Percentiles rank a stretch among this genome's conserved stretches.
Evolutionary conservation across 2,797 vertebrate genomes (phyloP).

Genomic region (Aeoliscus strigatus): DNA sequence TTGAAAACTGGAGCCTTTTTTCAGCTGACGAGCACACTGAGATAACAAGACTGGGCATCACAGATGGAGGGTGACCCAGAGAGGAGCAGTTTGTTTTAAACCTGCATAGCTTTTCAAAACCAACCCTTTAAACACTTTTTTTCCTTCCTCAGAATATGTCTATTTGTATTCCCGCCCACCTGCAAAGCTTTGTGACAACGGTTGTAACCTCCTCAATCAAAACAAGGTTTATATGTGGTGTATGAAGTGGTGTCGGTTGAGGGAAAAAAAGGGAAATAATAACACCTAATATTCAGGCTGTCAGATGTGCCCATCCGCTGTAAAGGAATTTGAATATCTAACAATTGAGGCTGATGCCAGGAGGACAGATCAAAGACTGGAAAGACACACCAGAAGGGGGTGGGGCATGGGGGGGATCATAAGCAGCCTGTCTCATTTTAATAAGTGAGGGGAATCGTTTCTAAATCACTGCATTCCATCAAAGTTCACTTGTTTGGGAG

Average conservation of each 20-base stretch:
- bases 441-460: slow-evolving; percentile 64
- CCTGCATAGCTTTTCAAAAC: slow-evolving; percentile 41
- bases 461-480: slow-evolving; percentile 38
- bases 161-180: slow-evolving; percentile 55
- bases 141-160: slow-evolving; percentile 41
- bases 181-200: slow-evolving; percentile 55
- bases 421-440: slow-evolving; percentile 67
- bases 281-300: slow-evolving; percentile 72
- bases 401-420: no score
- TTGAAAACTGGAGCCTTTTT: slow-evolving; percentile 22
- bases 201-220: slow-evolving; percentile 71
- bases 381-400: slow-evolving; percentile 55
- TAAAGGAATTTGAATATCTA: slow-evolving; percentile 72
- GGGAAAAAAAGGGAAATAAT: slow-evolving; percentile 52
- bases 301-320: slow-evolving; percentile 65
- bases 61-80: slow-evolving; percentile 36
- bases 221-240: slow-evolving; percentile 44
- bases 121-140: slow-evolving; percentile 45
- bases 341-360: slow-evolving; percentile 60
- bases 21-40: slow-evolving; percentile 33
- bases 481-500: slow-evolving; percentile 32
- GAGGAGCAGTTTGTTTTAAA: slow-evolving; percentile 49
- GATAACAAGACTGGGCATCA: slow-evolving; percentile 47
- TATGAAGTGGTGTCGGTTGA: slow-evolving; percentile 48
- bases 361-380: slow-evolving; percentile 66